phyloP scores from a whole-genome alignment of 2,797 vertebrate species.

The Fistularia commersonii region DNA sequence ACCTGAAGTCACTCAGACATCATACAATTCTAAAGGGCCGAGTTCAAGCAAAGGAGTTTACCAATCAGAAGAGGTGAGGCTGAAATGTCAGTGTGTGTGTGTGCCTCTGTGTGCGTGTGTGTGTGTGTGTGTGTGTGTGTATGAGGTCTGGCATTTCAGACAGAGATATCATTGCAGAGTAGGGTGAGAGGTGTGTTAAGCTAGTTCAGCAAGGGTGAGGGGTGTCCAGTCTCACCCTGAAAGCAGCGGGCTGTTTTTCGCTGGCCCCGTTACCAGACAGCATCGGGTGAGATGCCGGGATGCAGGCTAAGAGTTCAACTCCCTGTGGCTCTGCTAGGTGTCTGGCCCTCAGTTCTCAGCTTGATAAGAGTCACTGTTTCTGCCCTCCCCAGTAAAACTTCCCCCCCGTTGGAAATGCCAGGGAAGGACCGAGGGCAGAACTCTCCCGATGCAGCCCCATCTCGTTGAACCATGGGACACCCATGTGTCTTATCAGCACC shows the following conservation, averaged over 20 bases:
- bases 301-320: slow-evolving; percentile 37
- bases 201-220: slow-evolving; percentile 18
- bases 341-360: slow-evolving; percentile 37
- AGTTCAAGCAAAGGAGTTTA: slow-evolving; percentile 11
- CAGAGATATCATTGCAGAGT: slow-evolving; percentile 63
- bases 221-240: slow-evolving; percentile 11
- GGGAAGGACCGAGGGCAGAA: slow-evolving; percentile 48
- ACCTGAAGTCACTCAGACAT: slow-evolving; percentile 14
- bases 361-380: slow-evolving; percentile 58
- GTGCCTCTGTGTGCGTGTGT: slow-evolving; percentile 2
- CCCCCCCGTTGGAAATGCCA: slow-evolving; percentile 69
- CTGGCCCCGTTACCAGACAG: slow-evolving; percentile 28
- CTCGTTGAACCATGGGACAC: slow-evolving; percentile 58
- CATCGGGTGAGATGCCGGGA: slow-evolving; percentile 16
- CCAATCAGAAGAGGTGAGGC: slow-evolving; percentile 36
- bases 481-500: slow-evolving; percentile 67
- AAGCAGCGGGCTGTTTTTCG: neutral
- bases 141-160: slow-evolving; percentile 71
- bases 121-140: slow-evolving; percentile 10
- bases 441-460: slow-evolving; percentile 44
- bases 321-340: slow-evolving; percentile 40
- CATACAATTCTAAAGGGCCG: slow-evolving; percentile 8
- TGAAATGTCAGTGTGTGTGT: slow-evolving; percentile 68
- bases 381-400: slow-evolving; percentile 32
- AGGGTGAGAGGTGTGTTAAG: slow-evolving; percentile 45